A percentile compares a stretch with the other conserved stretches of the same genome.
Conservation (phyloP, 2,797 vertebrate genomes). For the Pteropus rufus region DNA sequence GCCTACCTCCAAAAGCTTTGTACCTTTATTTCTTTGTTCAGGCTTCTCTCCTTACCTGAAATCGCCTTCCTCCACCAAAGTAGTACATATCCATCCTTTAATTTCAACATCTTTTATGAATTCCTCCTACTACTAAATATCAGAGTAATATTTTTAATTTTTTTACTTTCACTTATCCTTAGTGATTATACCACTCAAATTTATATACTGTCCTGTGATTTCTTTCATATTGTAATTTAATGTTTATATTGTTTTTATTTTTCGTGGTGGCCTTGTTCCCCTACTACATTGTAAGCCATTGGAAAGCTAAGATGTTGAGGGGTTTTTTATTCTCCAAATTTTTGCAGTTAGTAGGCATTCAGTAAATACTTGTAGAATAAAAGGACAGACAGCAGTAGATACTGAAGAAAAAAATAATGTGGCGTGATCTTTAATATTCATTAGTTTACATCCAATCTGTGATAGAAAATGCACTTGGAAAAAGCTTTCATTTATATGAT, state of each 20-base stretch:
- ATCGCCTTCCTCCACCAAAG: conserved; percentile 10
- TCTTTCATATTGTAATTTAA: conserved; percentile 2
- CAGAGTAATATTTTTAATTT: neutral
- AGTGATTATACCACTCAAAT: neutral
- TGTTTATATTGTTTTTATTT: conserved; percentile 8
- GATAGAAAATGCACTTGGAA: conserved; percentile 7
- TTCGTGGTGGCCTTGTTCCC: neutral
- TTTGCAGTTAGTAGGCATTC: conserved; percentile 1
- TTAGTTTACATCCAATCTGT: neutral
- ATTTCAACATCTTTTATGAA: neutral
- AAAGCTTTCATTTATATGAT: neutral
- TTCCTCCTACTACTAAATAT: too few relatives aligned
- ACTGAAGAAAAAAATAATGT: conserved; percentile 13
- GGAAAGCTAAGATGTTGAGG: neutral
- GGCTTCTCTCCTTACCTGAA: neutral
- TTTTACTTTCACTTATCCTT: neutral
- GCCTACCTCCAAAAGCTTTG: neutral
- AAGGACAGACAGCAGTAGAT: neutral
- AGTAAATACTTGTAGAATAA: conserved; percentile 37
- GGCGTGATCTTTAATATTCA: neutral
- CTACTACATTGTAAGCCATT: neutral
- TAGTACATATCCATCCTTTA: neutral
- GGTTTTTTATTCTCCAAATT: neutral
- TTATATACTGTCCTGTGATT: neutral
- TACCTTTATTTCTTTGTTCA: conserved; percentile 13